Conservation (phyloP, 2,113 vertebrate species). For the Poeciliopsis occidentalis region DNA sequence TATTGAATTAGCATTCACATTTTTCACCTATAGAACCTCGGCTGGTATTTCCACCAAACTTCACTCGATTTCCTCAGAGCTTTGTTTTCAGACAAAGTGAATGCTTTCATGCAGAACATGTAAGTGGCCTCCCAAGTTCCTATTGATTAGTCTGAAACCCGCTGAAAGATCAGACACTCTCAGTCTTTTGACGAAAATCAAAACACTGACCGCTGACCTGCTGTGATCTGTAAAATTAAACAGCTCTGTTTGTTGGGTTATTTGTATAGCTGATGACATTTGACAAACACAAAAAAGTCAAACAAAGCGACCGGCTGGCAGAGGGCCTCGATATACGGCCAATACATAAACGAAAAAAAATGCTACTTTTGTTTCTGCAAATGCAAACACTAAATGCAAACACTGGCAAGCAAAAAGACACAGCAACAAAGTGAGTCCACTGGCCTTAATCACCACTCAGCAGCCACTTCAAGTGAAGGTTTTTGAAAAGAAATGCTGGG, state of each 20-base stretch:
- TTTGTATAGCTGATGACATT: slow-evolving; percentile 20
- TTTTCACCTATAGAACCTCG: slow-evolving; percentile 15
- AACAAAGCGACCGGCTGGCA: slow-evolving; percentile 11
- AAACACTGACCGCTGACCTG: slow-evolving; percentile 48
- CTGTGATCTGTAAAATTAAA: slow-evolving; percentile 46
- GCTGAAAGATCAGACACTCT: slow-evolving; percentile 46
- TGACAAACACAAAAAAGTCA: slow-evolving; percentile 33
- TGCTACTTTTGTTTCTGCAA: slow-evolving; percentile 4
- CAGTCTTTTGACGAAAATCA: slow-evolving; percentile 52
- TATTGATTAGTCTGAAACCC: slow-evolving; percentile 58
- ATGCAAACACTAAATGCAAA: slow-evolving; percentile 2
- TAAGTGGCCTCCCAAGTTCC: slow-evolving; percentile 67
- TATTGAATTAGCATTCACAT: slow-evolving; percentile 51
- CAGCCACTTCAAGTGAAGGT: slow-evolving; percentile 41
- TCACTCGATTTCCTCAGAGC: slow-evolving; percentile 30
- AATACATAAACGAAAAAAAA: slow-evolving; percentile 27
- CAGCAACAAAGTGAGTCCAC: slow-evolving; percentile 7
- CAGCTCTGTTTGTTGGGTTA: slow-evolving; percentile 15
- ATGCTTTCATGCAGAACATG: slow-evolving; percentile 66
- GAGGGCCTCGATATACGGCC: slow-evolving; percentile 5
- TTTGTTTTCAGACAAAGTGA: slow-evolving; percentile 57
- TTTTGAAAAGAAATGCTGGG: slow-evolving; percentile 31
- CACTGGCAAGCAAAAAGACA: slow-evolving; percentile 1
- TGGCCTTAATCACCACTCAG: slow-evolving; percentile 54
- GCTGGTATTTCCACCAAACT: slow-evolving; percentile 33